phyloP scores from a whole-genome alignment of 2,888 invertebrate genomes.

The Blastobasis lacticolella region DNA sequence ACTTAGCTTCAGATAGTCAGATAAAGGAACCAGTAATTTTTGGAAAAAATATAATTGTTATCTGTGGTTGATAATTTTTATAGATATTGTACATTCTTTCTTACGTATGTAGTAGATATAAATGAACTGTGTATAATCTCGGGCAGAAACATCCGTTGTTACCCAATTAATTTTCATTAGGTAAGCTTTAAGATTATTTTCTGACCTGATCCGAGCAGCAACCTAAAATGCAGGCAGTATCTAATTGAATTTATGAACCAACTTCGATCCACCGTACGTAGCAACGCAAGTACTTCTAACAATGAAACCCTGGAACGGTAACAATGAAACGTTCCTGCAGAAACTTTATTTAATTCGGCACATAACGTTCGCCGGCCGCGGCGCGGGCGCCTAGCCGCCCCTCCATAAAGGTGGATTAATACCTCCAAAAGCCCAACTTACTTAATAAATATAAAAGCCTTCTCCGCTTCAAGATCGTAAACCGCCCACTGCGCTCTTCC shows the following conservation, averaged over 20 bases:
- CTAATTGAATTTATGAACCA: no score
- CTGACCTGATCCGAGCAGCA: no score
- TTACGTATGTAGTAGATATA: no score
- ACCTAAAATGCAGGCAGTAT: no score
- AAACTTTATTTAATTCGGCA: background rate
- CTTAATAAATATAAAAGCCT: conserved; percentile 76
- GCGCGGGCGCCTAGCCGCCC: conserved; percentile 55
- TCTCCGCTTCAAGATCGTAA: conserved; percentile 65
- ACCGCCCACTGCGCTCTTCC: conserved; percentile 65
- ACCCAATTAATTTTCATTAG: no score
- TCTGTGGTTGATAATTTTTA: background rate
- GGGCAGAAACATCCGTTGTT: no score
- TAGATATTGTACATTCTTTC: background rate
- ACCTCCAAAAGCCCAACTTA: conserved; percentile 73
- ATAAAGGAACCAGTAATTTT: background rate
- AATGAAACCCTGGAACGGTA: background rate
- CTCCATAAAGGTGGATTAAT: conserved; percentile 73
- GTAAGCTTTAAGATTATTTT: no score
- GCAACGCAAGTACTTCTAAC: no score
- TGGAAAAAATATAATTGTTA: background rate
- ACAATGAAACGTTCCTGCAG: background rate
- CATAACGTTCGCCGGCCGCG: conserved; percentile 13
- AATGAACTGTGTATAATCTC: no score
- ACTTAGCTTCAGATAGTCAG: conserved; percentile 2
- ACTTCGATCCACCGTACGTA: no score